Conservation (phyloP, 1,140 invertebrate genomes). For the Bombus turneri region DNA sequence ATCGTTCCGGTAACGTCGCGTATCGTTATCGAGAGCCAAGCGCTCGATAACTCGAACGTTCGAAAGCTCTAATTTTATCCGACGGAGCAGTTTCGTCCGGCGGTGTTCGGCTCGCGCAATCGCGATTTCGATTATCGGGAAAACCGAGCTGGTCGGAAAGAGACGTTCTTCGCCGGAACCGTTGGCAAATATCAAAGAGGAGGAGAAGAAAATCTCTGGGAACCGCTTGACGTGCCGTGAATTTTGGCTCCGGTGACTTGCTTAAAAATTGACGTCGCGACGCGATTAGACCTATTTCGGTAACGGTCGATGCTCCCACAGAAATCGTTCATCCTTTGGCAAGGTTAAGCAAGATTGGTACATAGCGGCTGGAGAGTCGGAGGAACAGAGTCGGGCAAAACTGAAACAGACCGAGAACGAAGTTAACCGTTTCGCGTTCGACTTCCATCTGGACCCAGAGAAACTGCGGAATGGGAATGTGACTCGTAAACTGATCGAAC, state of each 20-base stretch:
- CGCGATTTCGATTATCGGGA: slow-evolving; percentile 16
- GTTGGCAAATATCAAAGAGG: slow-evolving; percentile 2
- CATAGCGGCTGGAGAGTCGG: too few species aligned
- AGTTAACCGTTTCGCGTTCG: slow-evolving; percentile 24
- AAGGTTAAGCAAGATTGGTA: neutral
- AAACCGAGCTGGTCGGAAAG: neutral
- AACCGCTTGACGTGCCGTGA: slow-evolving; percentile 17
- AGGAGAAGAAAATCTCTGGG: neutral
- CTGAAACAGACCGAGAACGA: neutral
- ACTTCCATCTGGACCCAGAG: neutral
- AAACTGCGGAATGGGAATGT: slow-evolving; percentile 18
- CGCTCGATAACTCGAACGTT: neutral
- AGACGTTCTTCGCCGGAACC: too few species aligned
- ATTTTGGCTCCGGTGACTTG: neutral
- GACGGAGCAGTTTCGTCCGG: neutral
- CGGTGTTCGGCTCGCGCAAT: neutral
- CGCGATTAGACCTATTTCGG: slow-evolving; percentile 26
- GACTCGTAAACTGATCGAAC: slow-evolving; percentile 6
- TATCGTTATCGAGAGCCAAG: too few species aligned
- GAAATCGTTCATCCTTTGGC: neutral
- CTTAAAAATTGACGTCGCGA: slow-evolving; percentile 33
- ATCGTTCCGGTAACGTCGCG: neutral
- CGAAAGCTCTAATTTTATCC: neutral
- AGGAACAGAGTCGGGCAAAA: too few species aligned
- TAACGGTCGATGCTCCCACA: neutral